Evolutionary conservation across 2,888 invertebrate genomes (phyloP).

Genomic region (Troides aeacus): DNA sequence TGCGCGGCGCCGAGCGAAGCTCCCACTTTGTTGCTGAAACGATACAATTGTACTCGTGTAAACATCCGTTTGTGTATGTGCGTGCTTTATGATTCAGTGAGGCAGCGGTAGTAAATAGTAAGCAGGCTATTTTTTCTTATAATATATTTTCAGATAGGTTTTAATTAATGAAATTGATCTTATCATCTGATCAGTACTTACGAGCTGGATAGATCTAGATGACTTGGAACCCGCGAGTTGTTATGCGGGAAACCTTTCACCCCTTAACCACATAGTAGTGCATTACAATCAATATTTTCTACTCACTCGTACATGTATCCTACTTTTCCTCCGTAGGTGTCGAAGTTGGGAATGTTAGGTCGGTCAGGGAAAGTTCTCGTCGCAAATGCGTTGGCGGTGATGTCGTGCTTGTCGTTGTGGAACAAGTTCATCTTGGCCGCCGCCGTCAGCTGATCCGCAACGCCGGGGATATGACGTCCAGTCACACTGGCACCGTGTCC

Average conservation of each 20-base stretch:
- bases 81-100: too few relatives aligned
- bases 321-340: constrained; percentile 43
- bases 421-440: constrained; percentile 44
- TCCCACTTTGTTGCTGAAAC: constrained; percentile 44
- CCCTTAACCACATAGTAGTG: too few relatives aligned
- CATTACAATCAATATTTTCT: not conserved
- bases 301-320: constrained; percentile 49
- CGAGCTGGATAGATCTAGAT: too few relatives aligned
- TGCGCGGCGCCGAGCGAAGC: constrained; percentile 41
- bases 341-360: constrained; percentile 42
- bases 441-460: constrained; percentile 47
- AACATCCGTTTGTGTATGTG: too few relatives aligned
- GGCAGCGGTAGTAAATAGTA: too few relatives aligned
- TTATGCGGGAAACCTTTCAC: too few relatives aligned
- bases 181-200: too few relatives aligned
- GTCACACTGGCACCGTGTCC: constrained; percentile 43
- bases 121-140: too few relatives aligned
- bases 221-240: too few relatives aligned
- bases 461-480: constrained; percentile 43
- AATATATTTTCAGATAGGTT: too few relatives aligned
- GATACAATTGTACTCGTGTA: not conserved
- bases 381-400: constrained; percentile 45
- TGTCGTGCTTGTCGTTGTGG: constrained; percentile 43
- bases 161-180: too few relatives aligned
- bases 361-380: constrained; percentile 42